These are phyloP conservation scores for Acromyrmex charruanus DNA, from an alignment of 1,140 invertebrate species.

Conservation along the genomic window DNA sequence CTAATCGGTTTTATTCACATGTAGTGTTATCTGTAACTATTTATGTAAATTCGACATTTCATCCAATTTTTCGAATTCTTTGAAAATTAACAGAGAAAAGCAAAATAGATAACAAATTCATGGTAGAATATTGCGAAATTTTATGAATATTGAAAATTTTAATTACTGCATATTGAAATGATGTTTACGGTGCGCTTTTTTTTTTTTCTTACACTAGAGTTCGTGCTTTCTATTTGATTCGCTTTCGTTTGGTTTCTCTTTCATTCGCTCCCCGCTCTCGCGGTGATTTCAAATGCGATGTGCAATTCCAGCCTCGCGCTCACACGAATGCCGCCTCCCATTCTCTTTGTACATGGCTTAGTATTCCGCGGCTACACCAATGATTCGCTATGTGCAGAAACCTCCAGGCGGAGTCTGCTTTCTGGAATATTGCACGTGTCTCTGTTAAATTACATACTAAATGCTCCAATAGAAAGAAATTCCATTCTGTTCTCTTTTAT, in stretches of 20 bases:
- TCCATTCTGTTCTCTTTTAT: constrained; percentile 42
- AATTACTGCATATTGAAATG: neutral
- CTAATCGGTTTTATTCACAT: neutral
- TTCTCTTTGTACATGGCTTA: constrained; percentile 48
- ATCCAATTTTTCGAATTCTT: neutral
- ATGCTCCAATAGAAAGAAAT: constrained; percentile 26
- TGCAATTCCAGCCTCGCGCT: constrained; percentile 48
- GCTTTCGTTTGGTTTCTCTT: constrained; percentile 61
- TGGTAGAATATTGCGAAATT: neutral
- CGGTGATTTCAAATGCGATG: constrained; percentile 53
- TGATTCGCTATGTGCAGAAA: constrained; percentile 42
- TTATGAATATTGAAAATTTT: constrained; percentile 11
- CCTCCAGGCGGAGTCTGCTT: constrained; percentile 21
- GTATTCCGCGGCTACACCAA: constrained; percentile 44
- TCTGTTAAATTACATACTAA: constrained; percentile 53
- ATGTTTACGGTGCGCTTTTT: neutral
- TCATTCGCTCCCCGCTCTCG: constrained; percentile 29
- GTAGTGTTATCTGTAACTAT: constrained; percentile 6
- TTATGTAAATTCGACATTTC: neutral
- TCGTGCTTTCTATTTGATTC: constrained; percentile 52
- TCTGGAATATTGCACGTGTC: constrained; percentile 41
- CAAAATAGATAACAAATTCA: neutral
- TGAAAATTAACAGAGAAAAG: neutral
- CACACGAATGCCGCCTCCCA: neutral
- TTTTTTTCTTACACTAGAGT: constrained; percentile 1